Evolutionary conservation across 2,797 vertebrate genomes (phyloP), one percentile per base, ranked within the genome.

Genomic region (Darevskia mixta): DNA sequence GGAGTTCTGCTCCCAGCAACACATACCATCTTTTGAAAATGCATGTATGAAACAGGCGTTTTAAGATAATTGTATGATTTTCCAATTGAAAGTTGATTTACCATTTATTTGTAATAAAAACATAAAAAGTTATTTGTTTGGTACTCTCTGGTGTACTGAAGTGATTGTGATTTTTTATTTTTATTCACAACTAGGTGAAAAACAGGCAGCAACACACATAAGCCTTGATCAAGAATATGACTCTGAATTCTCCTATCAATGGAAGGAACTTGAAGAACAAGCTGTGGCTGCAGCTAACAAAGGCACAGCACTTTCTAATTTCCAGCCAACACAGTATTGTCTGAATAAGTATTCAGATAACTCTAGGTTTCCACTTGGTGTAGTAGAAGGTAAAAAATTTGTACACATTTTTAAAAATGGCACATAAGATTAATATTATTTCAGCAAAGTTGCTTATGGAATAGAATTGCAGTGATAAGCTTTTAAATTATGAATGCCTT

Each of bases 181-280:
- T 23, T 84, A 76, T 58, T 75, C 23, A 92, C 0, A 29, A 27
- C 6, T 90, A 99, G 99, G 99, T 77, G 98, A 99, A 94, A 99
- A 99, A 92, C 99, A 99, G 94, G 99, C 98, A n/a, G 99, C 98
- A 79, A 99, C 99, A 0, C 98, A 99, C 0, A 94, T 99, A 29
- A 98, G 98, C 79, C 96, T 99, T 91, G 99, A 99, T 95, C 99
- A 99, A 95, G 99, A 99, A 89, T 99, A 98, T 92, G 99, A 99
- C 91, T 97, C 95, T 0, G 98, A 98, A 13, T 97, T 97, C 38
- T 98, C 98, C 2, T 97, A 97, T 11, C 97, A 99, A 91, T 99
- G 99, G 99, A 96, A 96, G 82, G 97, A 98, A 76, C 97, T 99
- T 15, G 99, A 99, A 93, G 98, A 99, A 87, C 98, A 98, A 94